Percentiles rank a stretch among this genome's conserved stretches.
Evolutionary conservation across 2,113 vertebrate species (phyloP).

Genomic region (Rhadina sibilatrix): DNA sequence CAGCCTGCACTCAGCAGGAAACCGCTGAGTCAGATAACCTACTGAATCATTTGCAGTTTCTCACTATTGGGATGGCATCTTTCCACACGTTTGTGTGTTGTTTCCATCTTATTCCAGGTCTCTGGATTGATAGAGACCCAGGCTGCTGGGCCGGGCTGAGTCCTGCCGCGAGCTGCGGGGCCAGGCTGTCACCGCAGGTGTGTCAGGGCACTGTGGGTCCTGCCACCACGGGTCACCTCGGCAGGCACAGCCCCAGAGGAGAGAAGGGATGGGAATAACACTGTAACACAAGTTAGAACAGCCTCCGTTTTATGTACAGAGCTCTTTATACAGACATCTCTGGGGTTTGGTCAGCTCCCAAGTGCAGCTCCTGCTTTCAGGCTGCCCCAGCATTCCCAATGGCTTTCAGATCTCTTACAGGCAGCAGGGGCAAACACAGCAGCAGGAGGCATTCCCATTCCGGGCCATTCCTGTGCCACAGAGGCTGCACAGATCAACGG

Average conservation of each 20-base stretch:
- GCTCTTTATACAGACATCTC: background rate
- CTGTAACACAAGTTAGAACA: background rate
- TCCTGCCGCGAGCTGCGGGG: accelerated
- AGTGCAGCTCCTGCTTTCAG: background rate
- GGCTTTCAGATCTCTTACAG: background rate
- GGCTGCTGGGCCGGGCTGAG: background rate
- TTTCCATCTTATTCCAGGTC: background rate
- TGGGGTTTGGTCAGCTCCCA: background rate
- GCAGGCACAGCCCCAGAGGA: background rate
- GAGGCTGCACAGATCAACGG: background rate
- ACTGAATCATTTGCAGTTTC: background rate
- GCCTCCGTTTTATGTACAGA: background rate
- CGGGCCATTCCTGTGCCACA: accelerated
- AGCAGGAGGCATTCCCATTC: background rate
- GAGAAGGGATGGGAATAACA: background rate
- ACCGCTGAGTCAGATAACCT: background rate
- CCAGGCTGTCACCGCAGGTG: background rate
- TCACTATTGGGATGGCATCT: background rate
- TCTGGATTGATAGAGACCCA: background rate
- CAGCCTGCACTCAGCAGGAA: background rate
- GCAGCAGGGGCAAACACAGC: background rate
- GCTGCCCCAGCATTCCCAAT: background rate
- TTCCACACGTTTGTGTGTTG: background rate
- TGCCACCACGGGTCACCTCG: background rate
- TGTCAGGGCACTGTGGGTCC: background rate